Base-by-base conservation (phyloP, 2,797 vertebrate species). In the Myripristis murdjan region DNA sequence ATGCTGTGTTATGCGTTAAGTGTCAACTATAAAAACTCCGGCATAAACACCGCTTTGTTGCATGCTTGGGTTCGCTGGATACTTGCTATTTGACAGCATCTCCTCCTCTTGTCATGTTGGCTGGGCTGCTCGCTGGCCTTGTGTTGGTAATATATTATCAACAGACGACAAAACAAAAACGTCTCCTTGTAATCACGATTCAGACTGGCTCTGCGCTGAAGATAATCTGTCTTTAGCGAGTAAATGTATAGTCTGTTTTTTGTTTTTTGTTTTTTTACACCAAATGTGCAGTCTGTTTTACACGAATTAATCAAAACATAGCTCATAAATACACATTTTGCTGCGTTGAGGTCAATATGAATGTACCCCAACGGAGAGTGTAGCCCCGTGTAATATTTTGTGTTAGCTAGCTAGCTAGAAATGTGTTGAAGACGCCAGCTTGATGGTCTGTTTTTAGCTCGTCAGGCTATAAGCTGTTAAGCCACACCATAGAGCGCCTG, bases 391-490 rank as follows among this genome's bases (percentile, higher is more conserved):
- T 26, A 16, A 52, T 15, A 24, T 23, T 61, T 47, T 31, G 1
- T 71, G 47, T 31, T 56, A 56, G 84, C 84, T 62, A 78, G 83
- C 84, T 70, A 49, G 83, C 74, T 64, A 33, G 14, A 35, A 70
- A 68, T 39, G 56, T 15, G 54, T 62, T 46, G 71, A 80, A 86
- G 84, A 90, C 87, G 84, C 72, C 81, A 78, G 84, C 68, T 74
- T 78, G 83, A 56, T n/a, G 65, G 12, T 89, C 85, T 92, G 90
- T 92, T 90, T 93, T 87, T 89, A 88, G 88, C 59, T 58, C 22
- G 53, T 12, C 69, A 31, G 62, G 33, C 76, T 64, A 37, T 90
- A 88, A 91, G 83, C 88, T 73, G 26, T 70, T 89, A 85, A 91
- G 28, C 86, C 83, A 64, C 59, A 39, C 61, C 18, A 59, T 54